phyloP scores from a whole-genome alignment of 2,888 invertebrate genomes.

The Polylopha cassiicola region DNA sequence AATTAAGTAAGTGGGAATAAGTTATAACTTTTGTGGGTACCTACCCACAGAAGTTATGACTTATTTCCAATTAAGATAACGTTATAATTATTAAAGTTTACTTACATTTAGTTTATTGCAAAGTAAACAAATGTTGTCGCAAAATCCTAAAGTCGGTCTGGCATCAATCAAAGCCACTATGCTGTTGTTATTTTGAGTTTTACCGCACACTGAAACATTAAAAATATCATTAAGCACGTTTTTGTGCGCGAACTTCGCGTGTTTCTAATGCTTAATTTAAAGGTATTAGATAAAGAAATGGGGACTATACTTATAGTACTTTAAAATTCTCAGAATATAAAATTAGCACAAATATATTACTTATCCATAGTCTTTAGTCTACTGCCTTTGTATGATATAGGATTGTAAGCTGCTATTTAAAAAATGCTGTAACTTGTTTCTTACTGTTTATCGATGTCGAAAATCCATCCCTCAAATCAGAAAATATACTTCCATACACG shows the following conservation, averaged over 20 bases:
- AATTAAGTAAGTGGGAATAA: no score
- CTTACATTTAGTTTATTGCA: slow-evolving; percentile 59
- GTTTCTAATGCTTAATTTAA: no score
- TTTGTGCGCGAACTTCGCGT: no score
- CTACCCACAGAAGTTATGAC: no score
- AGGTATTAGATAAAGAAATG: no score
- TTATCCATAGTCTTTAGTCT: no score
- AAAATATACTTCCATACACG: slow-evolving; percentile 44
- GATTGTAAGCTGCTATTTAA: no score
- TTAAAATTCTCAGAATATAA: no score
- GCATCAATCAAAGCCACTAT: slow-evolving; percentile 59
- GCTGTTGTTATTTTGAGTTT: slow-evolving; percentile 45
- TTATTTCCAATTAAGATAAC: neutral
- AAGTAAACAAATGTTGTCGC: slow-evolving; percentile 58
- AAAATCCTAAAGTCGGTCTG: slow-evolving; percentile 56
- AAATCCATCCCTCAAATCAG: slow-evolving; percentile 52
- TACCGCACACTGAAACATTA: slow-evolving; percentile 54
- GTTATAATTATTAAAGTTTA: neutral
- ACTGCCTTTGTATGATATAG: no score
- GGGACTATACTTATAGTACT: no score
- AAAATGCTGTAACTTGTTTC: slow-evolving; percentile 30
- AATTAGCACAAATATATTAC: no score
- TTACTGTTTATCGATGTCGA: slow-evolving; percentile 61
- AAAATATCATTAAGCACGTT: slow-evolving; percentile 2
- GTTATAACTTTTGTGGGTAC: no score